A percentile compares a stretch with the other conserved stretches of the same genome.
Conservation (phyloP, 2,113 vertebrate species). For the Struthidea cinerea region DNA sequence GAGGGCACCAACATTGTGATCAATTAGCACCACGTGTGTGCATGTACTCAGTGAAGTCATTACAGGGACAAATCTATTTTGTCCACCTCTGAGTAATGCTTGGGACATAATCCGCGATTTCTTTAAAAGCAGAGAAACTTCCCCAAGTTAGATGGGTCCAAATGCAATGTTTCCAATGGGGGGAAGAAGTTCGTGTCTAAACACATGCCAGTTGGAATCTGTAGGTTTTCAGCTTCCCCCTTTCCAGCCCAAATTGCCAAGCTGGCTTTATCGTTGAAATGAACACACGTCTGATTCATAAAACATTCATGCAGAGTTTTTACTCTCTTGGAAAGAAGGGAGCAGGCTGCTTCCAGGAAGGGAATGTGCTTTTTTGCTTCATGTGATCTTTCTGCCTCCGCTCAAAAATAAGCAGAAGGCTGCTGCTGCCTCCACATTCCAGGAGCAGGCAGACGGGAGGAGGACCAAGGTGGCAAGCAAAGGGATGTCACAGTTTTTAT, state of each 20-base stretch:
- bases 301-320: constrained; percentile 29
- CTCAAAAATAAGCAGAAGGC: constrained; percentile 11
- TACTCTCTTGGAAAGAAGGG: constrained; percentile 20
- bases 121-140: constrained; percentile 19
- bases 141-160: background rate
- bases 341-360: constrained; percentile 20
- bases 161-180: background rate
- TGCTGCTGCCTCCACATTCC: background rate
- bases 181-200: background rate
- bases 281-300: constrained; percentile 43
- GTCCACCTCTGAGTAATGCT: background rate
- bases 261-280: constrained; percentile 22
- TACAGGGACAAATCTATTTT: background rate
- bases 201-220: background rate
- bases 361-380: constrained; percentile 34
- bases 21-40: background rate
- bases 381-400: background rate
- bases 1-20: background rate
- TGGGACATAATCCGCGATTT: background rate
- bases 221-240: constrained; percentile 1
- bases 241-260: constrained; percentile 32
- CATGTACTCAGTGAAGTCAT: background rate
- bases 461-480: background rate
- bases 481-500: background rate
- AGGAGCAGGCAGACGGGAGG: background rate